Percentiles rank a stretch among this genome's conserved stretches.
These are phyloP conservation scores for Melieria picta DNA, from an alignment of 2,888 invertebrate species.

Conservation along the genomic window DNA sequence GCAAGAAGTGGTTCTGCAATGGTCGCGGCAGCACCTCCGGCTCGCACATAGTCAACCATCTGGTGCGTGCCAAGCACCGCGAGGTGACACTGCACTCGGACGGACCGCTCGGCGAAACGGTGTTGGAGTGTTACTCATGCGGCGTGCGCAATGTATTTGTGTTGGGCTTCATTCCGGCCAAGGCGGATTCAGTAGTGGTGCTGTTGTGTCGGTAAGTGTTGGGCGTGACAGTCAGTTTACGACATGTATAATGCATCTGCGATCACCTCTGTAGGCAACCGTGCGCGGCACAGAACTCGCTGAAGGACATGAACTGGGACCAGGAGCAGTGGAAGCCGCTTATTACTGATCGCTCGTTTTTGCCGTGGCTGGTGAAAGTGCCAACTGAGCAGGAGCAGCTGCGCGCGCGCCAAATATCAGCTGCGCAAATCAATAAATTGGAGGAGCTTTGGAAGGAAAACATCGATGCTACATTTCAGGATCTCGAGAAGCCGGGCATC, in stretches of 20 bases:
- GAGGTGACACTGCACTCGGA: slow-evolving; percentile 98
- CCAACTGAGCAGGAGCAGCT: slow-evolving; percentile 97
- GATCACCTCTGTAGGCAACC: slow-evolving; percentile 76
- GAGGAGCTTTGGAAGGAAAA: slow-evolving; percentile 99
- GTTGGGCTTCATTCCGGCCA: slow-evolving; percentile 98
- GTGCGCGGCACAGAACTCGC: slow-evolving; percentile 95
- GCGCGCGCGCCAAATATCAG: slow-evolving; percentile 94
- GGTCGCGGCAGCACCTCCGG: slow-evolving; percentile 97
- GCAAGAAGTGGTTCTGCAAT: slow-evolving; percentile 99
- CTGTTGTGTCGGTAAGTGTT: slow-evolving; percentile 81
- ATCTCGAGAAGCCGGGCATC: slow-evolving; percentile 96
- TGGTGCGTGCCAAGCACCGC: slow-evolving; percentile 99
- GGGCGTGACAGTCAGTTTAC: neutral
- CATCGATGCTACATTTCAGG: slow-evolving; percentile 96
- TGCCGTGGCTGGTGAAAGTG: slow-evolving; percentile 98
- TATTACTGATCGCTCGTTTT: slow-evolving; percentile 94
- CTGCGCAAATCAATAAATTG: slow-evolving; percentile 95
- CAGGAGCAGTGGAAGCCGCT: slow-evolving; percentile 99
- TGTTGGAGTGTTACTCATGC: slow-evolving; percentile 98
- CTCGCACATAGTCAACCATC: slow-evolving; percentile 98
- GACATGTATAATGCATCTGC: neutral
- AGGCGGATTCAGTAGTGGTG: slow-evolving; percentile 98
- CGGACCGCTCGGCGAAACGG: slow-evolving; percentile 96
- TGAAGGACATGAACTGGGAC: slow-evolving; percentile 99
- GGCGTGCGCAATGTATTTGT: slow-evolving; percentile 98